Percentiles rank a stretch among this genome's conserved stretches.
phyloP scores from a whole-genome alignment of 2,113 vertebrate genomes.

The Labeo catla region DNA sequence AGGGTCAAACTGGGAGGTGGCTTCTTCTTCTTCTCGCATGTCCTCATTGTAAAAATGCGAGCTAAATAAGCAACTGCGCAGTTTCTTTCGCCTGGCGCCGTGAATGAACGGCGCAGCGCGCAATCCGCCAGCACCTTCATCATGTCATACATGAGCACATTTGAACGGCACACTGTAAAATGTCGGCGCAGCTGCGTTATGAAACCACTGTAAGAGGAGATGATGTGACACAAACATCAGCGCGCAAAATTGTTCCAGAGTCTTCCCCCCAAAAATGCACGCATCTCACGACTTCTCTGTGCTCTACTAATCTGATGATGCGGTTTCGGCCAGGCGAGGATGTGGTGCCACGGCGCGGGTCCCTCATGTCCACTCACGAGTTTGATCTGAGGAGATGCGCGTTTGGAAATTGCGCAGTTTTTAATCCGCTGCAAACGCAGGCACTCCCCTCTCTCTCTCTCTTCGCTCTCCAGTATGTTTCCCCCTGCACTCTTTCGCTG shows the following conservation, averaged over 20 bases:
- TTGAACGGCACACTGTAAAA: conserved; percentile 48
- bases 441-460: conserved; percentile 63
- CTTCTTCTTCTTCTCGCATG: conserved; percentile 46
- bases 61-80: conserved; percentile 50
- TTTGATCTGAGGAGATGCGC: conserved; percentile 32
- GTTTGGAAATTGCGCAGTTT: conserved; percentile 79
- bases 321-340: neutral
- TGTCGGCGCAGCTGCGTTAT: conserved; percentile 61
- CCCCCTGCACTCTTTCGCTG: conserved; percentile 53
- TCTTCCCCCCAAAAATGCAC: conserved; percentile 28
- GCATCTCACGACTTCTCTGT: neutral
- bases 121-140: neutral
- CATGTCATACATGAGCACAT: conserved; percentile 46
- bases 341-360: conserved; percentile 9
- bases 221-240: conserved; percentile 46
- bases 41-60: conserved; percentile 47
- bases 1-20: conserved; percentile 59
- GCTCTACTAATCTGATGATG: neutral
- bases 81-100: conserved; percentile 34
- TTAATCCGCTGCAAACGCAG: conserved; percentile 74
- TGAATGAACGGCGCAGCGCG: conserved; percentile 24
- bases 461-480: conserved; percentile 50
- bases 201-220: conserved; percentile 54
- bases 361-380: conserved; percentile 10
- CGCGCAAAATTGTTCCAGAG: conserved; percentile 34